Conservation (phyloP, 2,888 invertebrate genomes). For the Parnassius orleans region DNA sequence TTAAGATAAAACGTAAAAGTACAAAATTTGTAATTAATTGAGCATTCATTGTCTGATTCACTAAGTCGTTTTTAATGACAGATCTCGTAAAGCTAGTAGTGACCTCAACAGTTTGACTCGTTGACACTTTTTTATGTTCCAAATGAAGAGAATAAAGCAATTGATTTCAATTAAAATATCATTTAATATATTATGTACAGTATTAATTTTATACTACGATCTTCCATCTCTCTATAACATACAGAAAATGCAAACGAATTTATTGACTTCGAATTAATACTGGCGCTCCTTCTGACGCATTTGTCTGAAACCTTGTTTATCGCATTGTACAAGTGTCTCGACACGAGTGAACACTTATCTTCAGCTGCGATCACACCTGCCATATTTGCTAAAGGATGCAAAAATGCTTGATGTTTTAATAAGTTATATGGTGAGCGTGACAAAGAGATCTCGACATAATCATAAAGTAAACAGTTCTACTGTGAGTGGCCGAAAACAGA, state of each 20-base stretch:
- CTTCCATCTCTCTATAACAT: no score
- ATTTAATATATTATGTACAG: no score
- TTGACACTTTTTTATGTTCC: background rate
- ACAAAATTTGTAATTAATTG: conserved; percentile 7
- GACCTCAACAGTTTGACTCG: conserved; percentile 8
- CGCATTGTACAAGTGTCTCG: conserved; percentile 17
- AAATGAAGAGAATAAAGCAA: background rate
- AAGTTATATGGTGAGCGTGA: conserved; percentile 26
- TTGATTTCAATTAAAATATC: background rate
- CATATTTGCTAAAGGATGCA: conserved; percentile 31
- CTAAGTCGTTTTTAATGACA: conserved; percentile 26
- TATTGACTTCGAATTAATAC: conserved; percentile 9
- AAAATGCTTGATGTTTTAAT: background rate
- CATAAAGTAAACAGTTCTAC: conserved; percentile 8
- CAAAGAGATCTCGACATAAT: conserved; percentile 41
- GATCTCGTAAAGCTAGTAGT: conserved; percentile 12
- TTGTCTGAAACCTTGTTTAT: conserved; percentile 13
- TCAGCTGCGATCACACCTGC: conserved; percentile 27
- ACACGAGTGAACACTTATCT: conserved; percentile 14
- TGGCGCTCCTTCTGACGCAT: conserved; percentile 9
- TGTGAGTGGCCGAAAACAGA: conserved; percentile 16
- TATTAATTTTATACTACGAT: no score
- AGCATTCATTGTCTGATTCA: conserved; percentile 9
- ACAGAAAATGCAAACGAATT: background rate
- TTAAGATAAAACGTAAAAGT: no score